A percentile compares a stretch with the other conserved stretches of the same genome.
Conservation (phyloP, 2,888 invertebrate species). For the Amphipoea lucens region DNA sequence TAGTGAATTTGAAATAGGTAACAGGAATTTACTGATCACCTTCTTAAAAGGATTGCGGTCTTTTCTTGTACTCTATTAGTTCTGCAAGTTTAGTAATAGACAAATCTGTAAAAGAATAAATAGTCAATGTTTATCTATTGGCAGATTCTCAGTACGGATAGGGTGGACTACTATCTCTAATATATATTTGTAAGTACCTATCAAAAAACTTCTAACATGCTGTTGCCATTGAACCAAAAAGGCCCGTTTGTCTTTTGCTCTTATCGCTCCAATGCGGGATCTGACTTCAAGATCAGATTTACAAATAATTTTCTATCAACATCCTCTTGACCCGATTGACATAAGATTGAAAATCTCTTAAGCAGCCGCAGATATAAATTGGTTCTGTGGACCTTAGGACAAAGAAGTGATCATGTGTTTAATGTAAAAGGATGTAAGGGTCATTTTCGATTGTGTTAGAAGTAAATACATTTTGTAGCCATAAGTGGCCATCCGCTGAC, state of each 20-base stretch:
- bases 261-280: conserved; percentile 78
- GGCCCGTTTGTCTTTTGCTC: conserved; percentile 80
- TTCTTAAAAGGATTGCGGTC: background rate
- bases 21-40: background rate
- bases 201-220: conserved; percentile 30
- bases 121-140: background rate
- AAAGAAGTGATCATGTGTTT: conserved; percentile 49
- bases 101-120: background rate
- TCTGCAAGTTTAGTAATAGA: background rate
- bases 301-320: conserved; percentile 55
- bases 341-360: conserved; percentile 55
- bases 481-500: conserved; percentile 81
- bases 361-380: conserved; percentile 38
- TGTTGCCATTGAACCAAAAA: conserved; percentile 68
- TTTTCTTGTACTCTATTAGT: background rate
- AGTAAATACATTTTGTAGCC: conserved; percentile 65
- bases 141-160: background rate
- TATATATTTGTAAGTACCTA: conserved; percentile 10
- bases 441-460: conserved; percentile 58
- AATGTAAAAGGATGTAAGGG: conserved; percentile 60
- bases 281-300: conserved; percentile 74
- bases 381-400: conserved; percentile 36
- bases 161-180: background rate
- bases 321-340: conserved; percentile 43
- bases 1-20: background rate